A percentile compares a stretch with the other conserved stretches of the same genome.
These are phyloP conservation scores for Reinhardtius hippoglossoides DNA, from an alignment of 2,113 vertebrate species.

Conservation along the genomic window DNA sequence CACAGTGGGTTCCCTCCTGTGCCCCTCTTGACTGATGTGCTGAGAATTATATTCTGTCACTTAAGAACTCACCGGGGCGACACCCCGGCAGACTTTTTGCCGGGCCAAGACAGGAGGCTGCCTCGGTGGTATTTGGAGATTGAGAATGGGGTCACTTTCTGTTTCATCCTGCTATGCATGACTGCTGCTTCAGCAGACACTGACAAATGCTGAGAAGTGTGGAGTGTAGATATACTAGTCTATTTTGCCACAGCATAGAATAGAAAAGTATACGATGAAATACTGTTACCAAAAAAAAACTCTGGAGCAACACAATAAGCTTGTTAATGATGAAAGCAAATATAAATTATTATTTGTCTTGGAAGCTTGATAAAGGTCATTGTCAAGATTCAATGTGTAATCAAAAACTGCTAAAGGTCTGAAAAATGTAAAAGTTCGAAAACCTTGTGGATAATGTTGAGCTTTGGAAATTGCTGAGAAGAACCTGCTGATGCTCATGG, in stretches of 20 bases:
- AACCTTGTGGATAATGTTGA: neutral
- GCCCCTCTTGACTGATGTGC: conserved; percentile 69
- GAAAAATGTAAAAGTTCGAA: neutral
- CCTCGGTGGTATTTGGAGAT: conserved; percentile 49
- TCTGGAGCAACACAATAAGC: neutral
- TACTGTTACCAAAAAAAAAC: neutral
- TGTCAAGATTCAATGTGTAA: neutral
- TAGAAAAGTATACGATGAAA: neutral
- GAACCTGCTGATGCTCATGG: too few species aligned
- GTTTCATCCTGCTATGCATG: conserved; percentile 30
- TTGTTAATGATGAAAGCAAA: neutral
- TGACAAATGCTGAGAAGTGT: conserved; percentile 23
- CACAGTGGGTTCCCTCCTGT: conserved; percentile 45
- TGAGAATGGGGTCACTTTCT: conserved; percentile 65
- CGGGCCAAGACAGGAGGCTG: conserved; percentile 21
- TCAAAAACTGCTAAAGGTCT: neutral
- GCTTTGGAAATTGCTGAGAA: neutral
- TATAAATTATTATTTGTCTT: neutral
- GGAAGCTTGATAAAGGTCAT: neutral
- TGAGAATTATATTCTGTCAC: conserved; percentile 74
- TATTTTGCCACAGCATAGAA: neutral
- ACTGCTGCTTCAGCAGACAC: conserved; percentile 26
- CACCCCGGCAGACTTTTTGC: conserved; percentile 44
- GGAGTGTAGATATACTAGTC: neutral
- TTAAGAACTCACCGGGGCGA: conserved; percentile 50